phyloP scores from a whole-genome alignment of 1,140 invertebrate genomes.

The Apolygus lucorum region DNA sequence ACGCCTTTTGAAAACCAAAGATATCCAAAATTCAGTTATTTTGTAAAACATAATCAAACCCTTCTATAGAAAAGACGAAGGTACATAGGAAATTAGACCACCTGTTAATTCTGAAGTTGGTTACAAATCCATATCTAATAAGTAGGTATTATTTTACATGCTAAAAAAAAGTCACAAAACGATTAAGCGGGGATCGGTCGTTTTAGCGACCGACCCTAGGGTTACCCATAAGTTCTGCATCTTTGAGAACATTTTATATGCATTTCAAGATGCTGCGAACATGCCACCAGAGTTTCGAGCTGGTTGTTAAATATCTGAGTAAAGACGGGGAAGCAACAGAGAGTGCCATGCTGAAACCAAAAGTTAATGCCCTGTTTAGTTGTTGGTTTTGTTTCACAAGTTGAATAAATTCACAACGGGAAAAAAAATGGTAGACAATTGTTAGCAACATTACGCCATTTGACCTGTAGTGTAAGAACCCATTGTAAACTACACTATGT shows the following conservation, averaged over 20 bases:
- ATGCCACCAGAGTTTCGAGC: conserved; percentile 29
- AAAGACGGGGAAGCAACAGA: conserved; percentile 26
- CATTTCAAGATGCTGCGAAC: conserved; percentile 18
- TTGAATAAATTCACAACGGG: neutral
- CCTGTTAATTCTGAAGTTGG: too few species aligned
- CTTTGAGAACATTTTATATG: conserved; percentile 19
- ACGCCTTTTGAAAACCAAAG: too few species aligned
- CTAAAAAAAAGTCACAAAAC: conserved; percentile 1
- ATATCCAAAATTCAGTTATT: too few species aligned
- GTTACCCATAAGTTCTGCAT: conserved; percentile 17
- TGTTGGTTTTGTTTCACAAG: neutral
- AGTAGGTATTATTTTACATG: conserved; percentile 1
- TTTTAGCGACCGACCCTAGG: too few species aligned
- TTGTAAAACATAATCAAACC: too few species aligned
- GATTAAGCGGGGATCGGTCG: too few species aligned
- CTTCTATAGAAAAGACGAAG: too few species aligned
- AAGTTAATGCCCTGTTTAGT: conserved; percentile 24
- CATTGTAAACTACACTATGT: too few species aligned
- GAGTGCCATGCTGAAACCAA: conserved; percentile 26
- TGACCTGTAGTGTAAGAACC: too few species aligned
- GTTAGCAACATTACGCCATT: neutral
- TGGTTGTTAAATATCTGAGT: conserved; percentile 21
- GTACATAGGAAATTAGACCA: too few species aligned
- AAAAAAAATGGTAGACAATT: too few species aligned
- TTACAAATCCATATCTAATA: too few species aligned